Percentiles rank a stretch among this genome's conserved stretches.
These are phyloP conservation scores for Rhinoptilus africanus DNA, from an alignment of 2,113 vertebrate species.

Conservation along the genomic window DNA sequence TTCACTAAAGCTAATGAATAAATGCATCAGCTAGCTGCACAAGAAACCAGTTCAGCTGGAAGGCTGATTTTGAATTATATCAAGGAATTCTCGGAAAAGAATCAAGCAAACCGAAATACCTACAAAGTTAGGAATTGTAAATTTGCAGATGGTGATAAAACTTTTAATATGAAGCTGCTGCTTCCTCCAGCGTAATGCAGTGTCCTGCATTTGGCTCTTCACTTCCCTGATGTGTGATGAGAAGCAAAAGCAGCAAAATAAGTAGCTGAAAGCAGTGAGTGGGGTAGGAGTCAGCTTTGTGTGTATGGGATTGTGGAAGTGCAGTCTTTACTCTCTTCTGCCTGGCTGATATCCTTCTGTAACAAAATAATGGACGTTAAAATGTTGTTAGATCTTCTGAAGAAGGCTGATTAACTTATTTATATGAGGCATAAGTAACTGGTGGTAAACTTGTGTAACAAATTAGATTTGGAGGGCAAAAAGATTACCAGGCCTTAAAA, in stretches of 20 bases:
- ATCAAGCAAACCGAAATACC: neutral
- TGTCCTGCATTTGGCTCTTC: neutral
- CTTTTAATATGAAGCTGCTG: neutral
- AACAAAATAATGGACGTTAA: neutral
- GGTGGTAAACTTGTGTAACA: neutral
- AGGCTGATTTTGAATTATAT: neutral
- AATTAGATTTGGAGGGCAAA: neutral
- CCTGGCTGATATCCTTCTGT: neutral
- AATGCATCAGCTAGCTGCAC: neutral
- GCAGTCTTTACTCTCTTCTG: neutral
- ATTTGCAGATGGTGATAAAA: constrained; percentile 9
- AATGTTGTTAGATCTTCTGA: neutral
- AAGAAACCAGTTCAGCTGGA: constrained; percentile 31
- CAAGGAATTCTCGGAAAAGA: neutral
- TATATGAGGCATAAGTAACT: neutral
- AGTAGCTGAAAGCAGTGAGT: neutral
- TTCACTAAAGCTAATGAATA: constrained; percentile 39
- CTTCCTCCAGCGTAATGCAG: neutral
- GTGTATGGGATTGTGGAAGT: neutral
- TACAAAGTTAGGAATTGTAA: neutral
- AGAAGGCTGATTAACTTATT: neutral
- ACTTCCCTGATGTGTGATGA: neutral
- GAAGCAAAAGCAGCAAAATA: neutral
- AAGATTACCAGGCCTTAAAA: constrained; percentile 3
- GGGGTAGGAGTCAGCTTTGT: neutral